Evolutionary conservation across 2,797 vertebrate species (phyloP), one percentile per base, ranked within the genome.

Genomic region (Sciurus carolinensis): DNA sequence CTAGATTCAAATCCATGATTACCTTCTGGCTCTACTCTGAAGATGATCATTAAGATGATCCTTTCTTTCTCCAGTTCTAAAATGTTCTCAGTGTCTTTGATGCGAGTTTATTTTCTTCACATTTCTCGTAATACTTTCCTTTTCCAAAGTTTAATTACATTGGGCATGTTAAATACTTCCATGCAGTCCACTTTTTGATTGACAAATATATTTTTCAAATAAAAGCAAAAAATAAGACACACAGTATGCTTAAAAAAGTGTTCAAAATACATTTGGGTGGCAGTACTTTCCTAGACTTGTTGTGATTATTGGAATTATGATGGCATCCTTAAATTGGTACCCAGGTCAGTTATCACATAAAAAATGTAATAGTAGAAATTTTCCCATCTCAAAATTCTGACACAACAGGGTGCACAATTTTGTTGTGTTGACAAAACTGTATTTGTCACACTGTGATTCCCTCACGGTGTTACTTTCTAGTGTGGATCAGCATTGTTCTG

Each of bases 191-290:
- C 96, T 96, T 95, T 95, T 97, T 81, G 12, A 83, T 95, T 73
- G 96, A 87, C 79, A 92, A 94, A 94, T 77, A 36, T 84, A 39
- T 96, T 97, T 97, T 89, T 89, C 71, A 57, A 62, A 36, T 84
- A 39, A 91, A 97, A 94, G 22, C 67, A 83, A n/a, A 82, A 86
- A 92, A 42, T 62, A 79, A 90, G 86, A 71, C 71, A 47, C 71
- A 47, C 7, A 5, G 36, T 47, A n/a, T 82, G 77, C 73, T 93
- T 91, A 8, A 76, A 44, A 36, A 47, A 91, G 44, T 62, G 18
- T 80, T 94, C 66, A 64, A 33, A 91, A 57, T 54, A n/a, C 52
- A 69, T 83, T 82, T 87, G 57, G 24, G 50, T 77, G 18, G 39
- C 50, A 82, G 47, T 42, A 62, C 47, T 87, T 77, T 7, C 76